A percentile compares a stretch with the other conserved stretches of the same genome.
Evolutionary conservation across 2,888 invertebrate genomes (phyloP).

Genomic region (Graphium colonna): DNA sequence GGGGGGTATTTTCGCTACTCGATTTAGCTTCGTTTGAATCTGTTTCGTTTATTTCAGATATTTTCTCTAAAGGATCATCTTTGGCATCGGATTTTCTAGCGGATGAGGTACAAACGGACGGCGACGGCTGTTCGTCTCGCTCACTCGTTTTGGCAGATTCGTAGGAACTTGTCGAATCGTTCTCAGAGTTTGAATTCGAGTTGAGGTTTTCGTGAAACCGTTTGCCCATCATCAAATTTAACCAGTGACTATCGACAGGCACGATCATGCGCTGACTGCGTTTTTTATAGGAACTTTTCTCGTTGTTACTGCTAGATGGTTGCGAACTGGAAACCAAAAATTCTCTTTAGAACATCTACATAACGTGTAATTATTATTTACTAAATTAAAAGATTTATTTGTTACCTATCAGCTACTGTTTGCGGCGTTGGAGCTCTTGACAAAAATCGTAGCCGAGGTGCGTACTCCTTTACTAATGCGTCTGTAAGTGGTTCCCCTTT

Average conservation of each 20-base stretch:
- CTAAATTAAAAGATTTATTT: background rate
- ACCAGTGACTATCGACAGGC: slow-evolving; percentile 79
- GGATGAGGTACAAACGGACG: slow-evolving; percentile 70
- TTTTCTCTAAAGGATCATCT: slow-evolving; percentile 60
- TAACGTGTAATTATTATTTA: background rate
- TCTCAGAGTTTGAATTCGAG: slow-evolving; percentile 73
- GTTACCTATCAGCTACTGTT: slow-evolving; percentile 58
- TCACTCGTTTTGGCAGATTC: slow-evolving; percentile 64
- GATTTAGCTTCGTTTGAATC: slow-evolving; percentile 53
- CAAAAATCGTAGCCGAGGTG: slow-evolving; percentile 62
- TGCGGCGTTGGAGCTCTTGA: slow-evolving; percentile 54
- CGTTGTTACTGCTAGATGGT: slow-evolving; percentile 72
- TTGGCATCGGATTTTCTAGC: slow-evolving; percentile 67
- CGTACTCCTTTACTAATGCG: slow-evolving; percentile 58
- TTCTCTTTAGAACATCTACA: background rate
- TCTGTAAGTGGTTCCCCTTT: slow-evolving; percentile 66
- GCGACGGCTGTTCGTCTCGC: slow-evolving; percentile 81
- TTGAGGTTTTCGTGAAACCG: slow-evolving; percentile 77
- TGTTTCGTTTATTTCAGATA: slow-evolving; percentile 45
- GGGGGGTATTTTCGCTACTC: slow-evolving; percentile 45
- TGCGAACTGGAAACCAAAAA: slow-evolving; percentile 53
- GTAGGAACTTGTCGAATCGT: slow-evolving; percentile 78
- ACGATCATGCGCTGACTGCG: slow-evolving; percentile 72
- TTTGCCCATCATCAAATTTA: slow-evolving; percentile 82
- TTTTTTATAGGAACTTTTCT: slow-evolving; percentile 72